Evolutionary conservation across 2,888 invertebrate genomes (phyloP), one percentile per base, ranked within the genome.

Genomic region (Endomychus coccineus): DNA sequence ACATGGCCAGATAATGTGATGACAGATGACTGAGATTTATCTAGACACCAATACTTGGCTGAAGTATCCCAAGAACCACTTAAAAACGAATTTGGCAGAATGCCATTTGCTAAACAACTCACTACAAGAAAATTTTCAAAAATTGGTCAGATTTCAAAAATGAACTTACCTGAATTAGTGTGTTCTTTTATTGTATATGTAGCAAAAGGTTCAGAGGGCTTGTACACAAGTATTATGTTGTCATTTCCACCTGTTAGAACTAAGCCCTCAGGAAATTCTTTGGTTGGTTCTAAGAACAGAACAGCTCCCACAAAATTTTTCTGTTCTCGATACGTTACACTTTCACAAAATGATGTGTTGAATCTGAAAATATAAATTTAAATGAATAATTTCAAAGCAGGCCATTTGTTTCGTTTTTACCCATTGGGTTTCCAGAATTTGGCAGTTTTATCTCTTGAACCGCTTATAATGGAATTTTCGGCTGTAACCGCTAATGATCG

Each of bases 21-120:
- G 1, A 70, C 59, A 15, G 70, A 58, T 32, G 73, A 41, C 14
- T 54, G 67, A 16, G 72, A 65, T 30, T 71, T 66, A 37, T 70
- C 71, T 2, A 83, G 48, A 31, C 70, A 70, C 94, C 96, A 96
- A 28, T 90, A 69, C 55, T 83, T 81, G 0, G 87, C 91, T 3
- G 87, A 84, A 45, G 75, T 77, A 61, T 97, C 96, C 95, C 96
- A 96, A 28, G 95, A 95, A 24, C 91, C 87, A 56, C 89, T 91
- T 34, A 83, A 64, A 52, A 89, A 69, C 6, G 75, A 69, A 32
- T 74, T 75, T 32, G 69, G 58, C 36, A 64, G 57, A 1, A 66
- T 45, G 1, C 71, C 73, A 15, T 63, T 64, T 0, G 68, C 57
- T 31, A 77, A 56, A 16, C 66, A 58, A 49, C 75, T 74, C 0